A percentile compares a stretch with the other conserved stretches of the same genome.
Conservation (phyloP, 1,140 invertebrate species). For the Physella acuta region DNA sequence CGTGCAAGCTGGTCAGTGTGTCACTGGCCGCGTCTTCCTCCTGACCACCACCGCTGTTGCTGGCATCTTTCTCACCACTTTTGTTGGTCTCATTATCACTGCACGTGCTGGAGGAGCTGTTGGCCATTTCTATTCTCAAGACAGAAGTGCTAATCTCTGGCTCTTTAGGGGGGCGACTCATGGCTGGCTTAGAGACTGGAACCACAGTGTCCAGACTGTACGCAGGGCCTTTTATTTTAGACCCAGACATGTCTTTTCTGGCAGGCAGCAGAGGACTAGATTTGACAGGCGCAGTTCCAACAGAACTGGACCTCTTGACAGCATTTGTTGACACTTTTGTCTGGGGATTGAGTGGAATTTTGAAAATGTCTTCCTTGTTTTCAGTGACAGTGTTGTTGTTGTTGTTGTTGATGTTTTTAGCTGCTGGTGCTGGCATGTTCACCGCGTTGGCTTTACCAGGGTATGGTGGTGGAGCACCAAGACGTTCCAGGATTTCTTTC, state of each 20-base stretch:
- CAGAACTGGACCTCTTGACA: conserved; percentile 18
- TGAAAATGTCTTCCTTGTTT: not conserved
- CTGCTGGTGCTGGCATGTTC: not conserved
- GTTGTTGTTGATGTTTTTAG: not conserved
- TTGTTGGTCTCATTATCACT: not conserved
- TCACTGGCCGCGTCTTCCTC: conserved; percentile 5
- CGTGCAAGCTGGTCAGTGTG: conserved; percentile 11
- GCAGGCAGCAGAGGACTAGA: conserved; percentile 3
- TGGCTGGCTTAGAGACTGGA: conserved; percentile 16
- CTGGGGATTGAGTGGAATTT: not conserved
- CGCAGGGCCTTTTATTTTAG: not conserved
- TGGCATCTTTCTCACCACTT: not conserved
- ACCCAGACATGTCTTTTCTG: not conserved
- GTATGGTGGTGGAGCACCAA: conserved; percentile 33
- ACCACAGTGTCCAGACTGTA: conserved; percentile 22
- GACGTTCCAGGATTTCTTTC: conserved; percentile 29
- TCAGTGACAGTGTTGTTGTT: not conserved
- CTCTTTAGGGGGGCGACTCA: not conserved
- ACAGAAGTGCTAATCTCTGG: conserved; percentile 8
- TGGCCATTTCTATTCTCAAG: not conserved
- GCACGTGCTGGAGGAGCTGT: not conserved
- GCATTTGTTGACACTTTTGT: not conserved
- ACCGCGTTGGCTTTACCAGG: conserved; percentile 6
- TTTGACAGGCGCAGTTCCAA: not conserved
- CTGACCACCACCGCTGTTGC: not conserved